Percentiles rank a stretch among this genome's conserved stretches.
These are phyloP conservation scores for Drosophila neonasuta DNA, from an alignment of 2,888 invertebrate genomes.

Conservation along the genomic window DNA sequence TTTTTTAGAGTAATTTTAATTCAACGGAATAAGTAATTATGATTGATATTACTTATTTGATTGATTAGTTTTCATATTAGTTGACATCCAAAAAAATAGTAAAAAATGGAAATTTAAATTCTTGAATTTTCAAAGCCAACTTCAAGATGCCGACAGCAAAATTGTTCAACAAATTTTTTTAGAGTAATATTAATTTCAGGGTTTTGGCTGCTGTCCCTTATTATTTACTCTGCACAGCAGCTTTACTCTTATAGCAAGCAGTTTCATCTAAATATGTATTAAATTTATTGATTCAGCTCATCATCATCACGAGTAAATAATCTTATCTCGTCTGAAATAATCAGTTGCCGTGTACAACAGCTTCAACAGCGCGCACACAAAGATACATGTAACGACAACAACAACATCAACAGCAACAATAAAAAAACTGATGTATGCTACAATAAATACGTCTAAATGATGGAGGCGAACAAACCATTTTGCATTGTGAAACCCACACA, in stretches of 20 bases:
- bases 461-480: constrained; percentile 1
- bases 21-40: no score
- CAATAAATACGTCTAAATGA: constrained; percentile 11
- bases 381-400: background rate
- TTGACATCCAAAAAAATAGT: no score
- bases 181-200: no score
- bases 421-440: constrained; percentile 3
- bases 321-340: background rate
- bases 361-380: background rate
- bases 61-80: no score
- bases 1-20: no score
- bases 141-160: no score
- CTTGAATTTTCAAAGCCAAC: no score
- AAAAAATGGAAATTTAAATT: no score
- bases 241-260: background rate
- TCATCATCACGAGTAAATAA: background rate
- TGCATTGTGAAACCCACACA: constrained; percentile 7
- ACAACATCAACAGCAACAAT: background rate
- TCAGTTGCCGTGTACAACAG: constrained; percentile 2
- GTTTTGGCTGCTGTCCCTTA: no score
- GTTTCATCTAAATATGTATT: background rate
- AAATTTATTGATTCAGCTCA: background rate
- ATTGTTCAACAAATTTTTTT: no score
- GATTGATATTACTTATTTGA: no score
- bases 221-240: no score